Base-by-base conservation (phyloP, 2,113 vertebrate genomes). In the Symphodus melops region DNA sequence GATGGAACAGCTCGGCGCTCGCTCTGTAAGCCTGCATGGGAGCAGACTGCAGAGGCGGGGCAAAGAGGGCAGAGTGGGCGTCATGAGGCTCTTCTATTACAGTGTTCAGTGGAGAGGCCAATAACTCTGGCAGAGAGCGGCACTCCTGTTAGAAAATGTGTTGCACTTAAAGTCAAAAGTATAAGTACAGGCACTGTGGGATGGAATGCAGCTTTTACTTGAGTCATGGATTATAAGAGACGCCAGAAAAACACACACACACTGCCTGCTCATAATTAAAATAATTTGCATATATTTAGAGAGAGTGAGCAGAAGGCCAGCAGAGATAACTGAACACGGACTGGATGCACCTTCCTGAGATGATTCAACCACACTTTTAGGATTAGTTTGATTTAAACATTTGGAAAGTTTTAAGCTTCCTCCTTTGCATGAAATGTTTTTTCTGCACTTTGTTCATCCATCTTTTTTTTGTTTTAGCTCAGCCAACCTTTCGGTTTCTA, bases 71-170 rank as follows among this genome's bases (percentile, higher is more conserved):
- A n/a, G 5, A 41, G 83, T 77, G 83, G 83, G 74, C 69, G 65
- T 70, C 55, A 3, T 1, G 46, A 73, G 49, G 57, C 69, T 81
- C 73, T 19, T 42, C 48, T 65, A n/a, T 81, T 59, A 72, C 68
- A 41, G 68, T 2, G 63, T 17, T 8, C 51, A 28, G 46, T 16
- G 63, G 23, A 65, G 73, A 77, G 64, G 68, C 53, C 68, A 49
- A 51, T 60, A 51, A 68, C 72, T 84, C 82, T 51, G 63, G 19
- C 69, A 20, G 59, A 80, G 77, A 81, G 46, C 82, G 68, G n/a
- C 68, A 55, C 72, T 72, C 2, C n/a, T 46, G 33, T 48, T 41
- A 28, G 4, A 62, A 57, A 82, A 77, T 56, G 79, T 68, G 58
- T 49, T 48, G 57, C 69, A 54, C 80, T 64, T 69, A 25, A 60